Percentiles rank a stretch among this genome's conserved stretches.
phyloP scores from a whole-genome alignment of 2,888 invertebrate species.

The Strigamia maritima region DNA sequence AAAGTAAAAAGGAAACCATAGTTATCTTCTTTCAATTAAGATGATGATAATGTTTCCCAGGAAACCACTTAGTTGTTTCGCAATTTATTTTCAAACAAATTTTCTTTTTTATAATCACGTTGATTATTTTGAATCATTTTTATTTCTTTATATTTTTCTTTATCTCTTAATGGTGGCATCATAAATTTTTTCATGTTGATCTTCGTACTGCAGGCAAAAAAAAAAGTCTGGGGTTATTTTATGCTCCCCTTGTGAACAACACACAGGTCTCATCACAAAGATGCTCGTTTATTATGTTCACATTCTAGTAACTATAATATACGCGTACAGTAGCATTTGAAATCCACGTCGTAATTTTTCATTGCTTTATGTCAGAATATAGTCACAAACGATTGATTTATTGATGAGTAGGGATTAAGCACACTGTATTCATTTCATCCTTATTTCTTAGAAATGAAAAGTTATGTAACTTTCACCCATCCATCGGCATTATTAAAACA shows the following conservation, averaged over 20 bases:
- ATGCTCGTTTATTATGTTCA: slow-evolving; percentile 18
- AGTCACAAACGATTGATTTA: slow-evolving; percentile 25
- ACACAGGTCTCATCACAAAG: neutral
- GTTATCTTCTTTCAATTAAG: slow-evolving; percentile 12
- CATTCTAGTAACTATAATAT: neutral
- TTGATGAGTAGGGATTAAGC: slow-evolving; percentile 1
- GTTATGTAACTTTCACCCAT: neutral
- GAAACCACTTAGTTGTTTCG: neutral
- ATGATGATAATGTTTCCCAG: slow-evolving; percentile 11
- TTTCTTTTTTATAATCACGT: neutral
- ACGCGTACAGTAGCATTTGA: neutral
- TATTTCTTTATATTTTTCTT: neutral
- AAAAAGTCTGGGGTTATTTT: neutral
- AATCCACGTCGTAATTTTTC: slow-evolving; percentile 18
- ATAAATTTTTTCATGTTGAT: slow-evolving; percentile 3
- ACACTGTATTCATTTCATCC: neutral
- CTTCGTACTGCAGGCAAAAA: neutral
- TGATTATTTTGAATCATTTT: neutral
- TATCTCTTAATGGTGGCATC: neutral
- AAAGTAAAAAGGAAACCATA: neutral
- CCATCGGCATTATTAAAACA: neutral
- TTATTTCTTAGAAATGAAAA: slow-evolving; percentile 16
- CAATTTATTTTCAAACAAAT: neutral
- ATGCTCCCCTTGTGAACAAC: slow-evolving; percentile 21
- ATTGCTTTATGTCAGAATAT: neutral